Percentiles rank a stretch among this genome's conserved stretches.
These are phyloP conservation scores for Scomber scombrus DNA, from an alignment of 2,113 vertebrate genomes.

Conservation along the genomic window DNA sequence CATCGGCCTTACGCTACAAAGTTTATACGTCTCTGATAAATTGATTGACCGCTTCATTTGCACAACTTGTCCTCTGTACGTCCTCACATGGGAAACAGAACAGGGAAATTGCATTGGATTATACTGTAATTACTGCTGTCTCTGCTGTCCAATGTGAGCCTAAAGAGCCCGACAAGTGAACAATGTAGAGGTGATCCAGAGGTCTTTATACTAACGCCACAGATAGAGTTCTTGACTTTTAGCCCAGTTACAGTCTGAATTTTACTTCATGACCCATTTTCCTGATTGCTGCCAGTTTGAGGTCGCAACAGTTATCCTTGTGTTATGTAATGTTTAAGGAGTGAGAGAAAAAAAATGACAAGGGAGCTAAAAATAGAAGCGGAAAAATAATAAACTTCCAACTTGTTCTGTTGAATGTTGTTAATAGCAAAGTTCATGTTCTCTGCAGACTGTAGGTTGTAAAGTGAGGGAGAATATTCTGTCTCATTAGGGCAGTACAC, in stretches of 20 bases:
- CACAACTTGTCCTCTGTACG: constrained; percentile 9
- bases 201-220: neutral
- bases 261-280: too few relatives aligned
- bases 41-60: neutral
- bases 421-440: neutral
- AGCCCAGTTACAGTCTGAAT: too few relatives aligned
- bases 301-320: neutral
- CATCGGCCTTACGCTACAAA: neutral
- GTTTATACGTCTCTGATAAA: neutral
- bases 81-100: neutral
- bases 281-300: neutral
- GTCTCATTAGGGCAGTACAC: too few relatives aligned
- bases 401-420: neutral
- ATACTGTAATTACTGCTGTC: neutral
- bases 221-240: too few relatives aligned
- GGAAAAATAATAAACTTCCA: neutral
- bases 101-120: neutral
- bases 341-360: neutral
- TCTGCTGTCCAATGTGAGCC: neutral
- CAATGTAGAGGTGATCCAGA: neutral
- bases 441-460: neutral
- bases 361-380: neutral
- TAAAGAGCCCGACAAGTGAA: neutral
- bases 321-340: too few relatives aligned
- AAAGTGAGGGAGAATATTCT: neutral